A percentile compares a stretch with the other conserved stretches of the same genome.
phyloP scores from a whole-genome alignment of 2,888 invertebrate species.

The Synanthedon andrenaeformis region DNA sequence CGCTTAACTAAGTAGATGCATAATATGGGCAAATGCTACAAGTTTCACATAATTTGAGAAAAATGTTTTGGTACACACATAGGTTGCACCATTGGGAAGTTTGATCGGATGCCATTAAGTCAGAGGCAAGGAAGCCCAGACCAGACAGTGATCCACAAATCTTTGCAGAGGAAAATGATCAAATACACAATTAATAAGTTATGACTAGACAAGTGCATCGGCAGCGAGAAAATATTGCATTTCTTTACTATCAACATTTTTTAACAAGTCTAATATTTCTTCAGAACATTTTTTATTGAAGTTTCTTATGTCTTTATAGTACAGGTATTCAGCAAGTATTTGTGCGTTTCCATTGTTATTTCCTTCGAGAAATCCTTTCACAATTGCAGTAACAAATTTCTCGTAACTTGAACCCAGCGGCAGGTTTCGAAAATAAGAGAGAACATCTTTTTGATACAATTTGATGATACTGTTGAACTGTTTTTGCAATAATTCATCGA shows the following conservation, averaged over 20 bases:
- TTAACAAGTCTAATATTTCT: neutral
- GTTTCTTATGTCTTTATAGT: neutral
- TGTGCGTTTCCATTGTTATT: slow-evolving; percentile 1
- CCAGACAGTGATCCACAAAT: too few relatives aligned
- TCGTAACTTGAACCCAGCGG: neutral
- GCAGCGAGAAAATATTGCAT: neutral
- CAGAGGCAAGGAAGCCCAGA: too few relatives aligned
- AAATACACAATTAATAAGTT: too few relatives aligned
- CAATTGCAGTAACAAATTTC: slow-evolving; percentile 6
- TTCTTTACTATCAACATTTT: neutral
- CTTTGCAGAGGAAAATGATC: too few relatives aligned
- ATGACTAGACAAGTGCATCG: neutral
- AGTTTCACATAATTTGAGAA: too few relatives aligned
- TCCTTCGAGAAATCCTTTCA: slow-evolving; percentile 5
- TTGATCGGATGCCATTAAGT: too few relatives aligned
- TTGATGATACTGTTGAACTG: slow-evolving; percentile 31
- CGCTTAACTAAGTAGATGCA: too few relatives aligned
- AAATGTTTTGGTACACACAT: too few relatives aligned
- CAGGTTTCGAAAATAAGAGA: slow-evolving; percentile 15
- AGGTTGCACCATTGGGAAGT: too few relatives aligned
- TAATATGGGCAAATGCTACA: too few relatives aligned
- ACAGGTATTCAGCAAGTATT: neutral
- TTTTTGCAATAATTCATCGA: slow-evolving; percentile 17
- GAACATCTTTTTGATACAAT: slow-evolving; percentile 20
- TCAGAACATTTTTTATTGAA: neutral